These are phyloP conservation scores for Labeo rohita DNA, from an alignment of 2,113 vertebrate species.

Conservation along the genomic window DNA sequence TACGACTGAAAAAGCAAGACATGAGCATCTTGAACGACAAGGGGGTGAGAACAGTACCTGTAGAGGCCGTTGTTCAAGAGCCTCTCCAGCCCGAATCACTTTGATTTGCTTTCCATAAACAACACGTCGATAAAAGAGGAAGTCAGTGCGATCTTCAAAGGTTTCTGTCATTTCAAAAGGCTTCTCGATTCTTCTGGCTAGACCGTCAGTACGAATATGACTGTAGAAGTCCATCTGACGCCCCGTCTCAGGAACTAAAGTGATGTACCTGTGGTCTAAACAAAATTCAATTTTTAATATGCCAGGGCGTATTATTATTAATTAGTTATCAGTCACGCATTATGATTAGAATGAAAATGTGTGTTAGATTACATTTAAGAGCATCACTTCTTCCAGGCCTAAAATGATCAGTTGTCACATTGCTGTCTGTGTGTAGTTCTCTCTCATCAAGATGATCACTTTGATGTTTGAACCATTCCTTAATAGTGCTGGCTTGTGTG, in stretches of 20 bases:
- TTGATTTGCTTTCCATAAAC: conserved; percentile 65
- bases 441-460: conserved; percentile 79
- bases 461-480: conserved; percentile 83
- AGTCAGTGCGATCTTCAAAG: conserved; percentile 79
- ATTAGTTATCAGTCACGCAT: not conserved
- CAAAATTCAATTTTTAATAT: not conserved
- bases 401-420: conserved; percentile 79
- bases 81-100: not conserved
- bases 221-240: conserved; percentile 83
- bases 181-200: conserved; percentile 74
- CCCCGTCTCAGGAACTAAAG: conserved; percentile 70
- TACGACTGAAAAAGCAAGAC: too few species aligned
- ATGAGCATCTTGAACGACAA: too few species aligned
- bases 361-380: conserved; percentile 75
- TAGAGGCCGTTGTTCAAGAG: conserved; percentile 46
- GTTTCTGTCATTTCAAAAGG: conserved; percentile 75
- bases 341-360: not conserved
- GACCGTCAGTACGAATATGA: conserved; percentile 66
- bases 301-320: not conserved
- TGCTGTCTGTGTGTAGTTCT: conserved; percentile 70
- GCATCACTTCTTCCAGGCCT: conserved; percentile 66
- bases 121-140: conserved; percentile 75
- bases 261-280: conserved; percentile 79
- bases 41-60: conserved; percentile 49
- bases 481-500: conserved; percentile 71